Conservation (phyloP, 2,888 invertebrate species). For the Lithophane leautieri region DNA sequence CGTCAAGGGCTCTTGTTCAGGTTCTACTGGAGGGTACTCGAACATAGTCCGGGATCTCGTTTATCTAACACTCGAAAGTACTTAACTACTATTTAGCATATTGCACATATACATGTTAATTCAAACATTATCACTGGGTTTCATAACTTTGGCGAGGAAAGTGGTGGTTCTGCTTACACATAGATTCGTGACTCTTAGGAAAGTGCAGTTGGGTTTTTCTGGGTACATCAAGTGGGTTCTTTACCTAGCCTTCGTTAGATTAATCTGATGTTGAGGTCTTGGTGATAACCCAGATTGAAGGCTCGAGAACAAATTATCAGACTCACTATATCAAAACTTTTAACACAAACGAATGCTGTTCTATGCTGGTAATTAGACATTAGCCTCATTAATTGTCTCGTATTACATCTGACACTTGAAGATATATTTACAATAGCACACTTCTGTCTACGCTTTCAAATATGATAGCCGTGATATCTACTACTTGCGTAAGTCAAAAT, state of each 20-base stretch:
- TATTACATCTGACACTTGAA: constrained; percentile 14
- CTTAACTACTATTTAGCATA: constrained; percentile 54
- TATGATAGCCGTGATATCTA: constrained; percentile 30
- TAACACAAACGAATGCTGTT: neutral
- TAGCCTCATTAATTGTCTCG: neutral
- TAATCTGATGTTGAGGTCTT: neutral
- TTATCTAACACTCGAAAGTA: constrained; percentile 51
- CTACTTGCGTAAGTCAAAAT: constrained; percentile 68
- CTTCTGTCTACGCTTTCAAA: constrained; percentile 37
- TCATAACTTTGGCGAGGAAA: constrained; percentile 34
- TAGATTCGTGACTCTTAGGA: neutral
- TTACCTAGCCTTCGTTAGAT: neutral
- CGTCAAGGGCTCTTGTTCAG: constrained; percentile 45
- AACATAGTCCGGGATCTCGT: constrained; percentile 51
- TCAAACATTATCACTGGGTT: constrained; percentile 39
- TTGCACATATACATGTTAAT: constrained; percentile 52
- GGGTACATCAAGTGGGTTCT: neutral
- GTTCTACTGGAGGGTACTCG: constrained; percentile 43
- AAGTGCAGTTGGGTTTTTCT: constrained; percentile 12
- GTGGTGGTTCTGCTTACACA: neutral
- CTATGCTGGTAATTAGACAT: neutral
- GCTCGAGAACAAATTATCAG: neutral
- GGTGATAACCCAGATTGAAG: neutral
- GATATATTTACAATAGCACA: constrained; percentile 29
- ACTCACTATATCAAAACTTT: neutral